Base-by-base conservation (phyloP, 2,113 vertebrate genomes). In the Lethenteron reissneri region DNA sequence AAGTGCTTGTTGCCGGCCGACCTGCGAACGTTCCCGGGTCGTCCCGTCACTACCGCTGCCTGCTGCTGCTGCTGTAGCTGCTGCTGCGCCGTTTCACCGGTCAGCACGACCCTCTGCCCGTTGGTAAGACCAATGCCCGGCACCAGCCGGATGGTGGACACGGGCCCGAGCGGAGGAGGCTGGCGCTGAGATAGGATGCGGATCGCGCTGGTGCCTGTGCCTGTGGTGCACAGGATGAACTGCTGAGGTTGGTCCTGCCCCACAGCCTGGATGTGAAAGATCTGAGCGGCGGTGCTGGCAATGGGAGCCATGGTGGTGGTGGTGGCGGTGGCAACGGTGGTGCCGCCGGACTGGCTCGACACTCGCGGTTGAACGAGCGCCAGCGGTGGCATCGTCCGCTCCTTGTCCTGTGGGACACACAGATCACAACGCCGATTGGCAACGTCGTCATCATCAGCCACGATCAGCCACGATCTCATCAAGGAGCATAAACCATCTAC, bases 201-300 rank as follows among this genome's bases (percentile, higher is more conserved):
- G 75, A 88, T 75, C 1, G 84, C 80, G 57, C 87, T 78, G 1
- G 84, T 80, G 56, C 87, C 78, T 58, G 85, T 84, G 0, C 81
- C 81, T 1, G 81, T 78, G 62, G 72, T 78, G 58, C 84, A 81
- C 25, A 76, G 72, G 70, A 88, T 73, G 71, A 84, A 78, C 57
- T 82, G 85, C 78, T 86, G 84, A 72, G 82, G 80, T 58, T 75
- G 74, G 12, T 75, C 9, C 74, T 80, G 82, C 60, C 82, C n/a
- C 73, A 83, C 75, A n/a, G 87, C 82, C 74, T 86, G 85, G 25
- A 85, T 77, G 76, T 84, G 83, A 75, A 87, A 85, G 73, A 89
- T 82, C 78, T 87, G 88, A n/a, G 86, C 76, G 71, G 82, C 41
- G 41, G 41, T 41, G 41, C 41, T 41, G 41, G 41, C 41, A n/a